Percentiles rank a stretch among this genome's conserved stretches.
These are phyloP conservation scores for Palaemon carinicauda DNA, from an alignment of 1,140 invertebrate species.

Conservation along the genomic window DNA sequence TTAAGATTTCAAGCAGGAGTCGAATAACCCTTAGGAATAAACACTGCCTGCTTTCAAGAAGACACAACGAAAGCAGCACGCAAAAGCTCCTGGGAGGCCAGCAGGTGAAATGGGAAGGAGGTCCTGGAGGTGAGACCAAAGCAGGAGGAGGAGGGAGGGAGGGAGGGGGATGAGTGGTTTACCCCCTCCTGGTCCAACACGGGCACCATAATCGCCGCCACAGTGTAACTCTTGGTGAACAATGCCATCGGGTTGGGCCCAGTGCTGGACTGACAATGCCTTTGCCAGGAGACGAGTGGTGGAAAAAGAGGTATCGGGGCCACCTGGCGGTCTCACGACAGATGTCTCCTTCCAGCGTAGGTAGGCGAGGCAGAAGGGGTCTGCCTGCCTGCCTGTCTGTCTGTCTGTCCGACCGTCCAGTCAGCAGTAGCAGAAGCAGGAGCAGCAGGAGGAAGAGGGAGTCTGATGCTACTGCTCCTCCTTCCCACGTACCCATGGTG, in stretches of 20 bases:
- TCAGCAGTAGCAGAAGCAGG: not conserved
- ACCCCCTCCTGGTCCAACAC: constrained; percentile 14
- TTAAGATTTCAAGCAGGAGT: too few species aligned
- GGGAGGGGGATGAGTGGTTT: constrained; percentile 7
- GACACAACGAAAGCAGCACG: too few species aligned
- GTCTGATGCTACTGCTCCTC: too few species aligned
- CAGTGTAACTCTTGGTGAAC: constrained; percentile 41
- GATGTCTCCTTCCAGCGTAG: constrained; percentile 33
- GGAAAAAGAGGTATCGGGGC: constrained; percentile 45
- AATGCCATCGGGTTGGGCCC: constrained; percentile 17
- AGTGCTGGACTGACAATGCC: constrained; percentile 23
- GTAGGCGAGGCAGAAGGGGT: not conserved
- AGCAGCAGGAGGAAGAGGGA: too few species aligned
- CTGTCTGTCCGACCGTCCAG: not conserved
- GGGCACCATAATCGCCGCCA: constrained; percentile 7
- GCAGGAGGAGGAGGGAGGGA: not conserved
- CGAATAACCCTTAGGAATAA: too few species aligned
- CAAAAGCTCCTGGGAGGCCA: too few species aligned
- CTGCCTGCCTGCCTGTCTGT: not conserved
- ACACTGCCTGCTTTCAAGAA: too few species aligned
- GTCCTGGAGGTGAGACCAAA: not conserved
- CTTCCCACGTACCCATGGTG: too few species aligned
- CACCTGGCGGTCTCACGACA: constrained; percentile 38
- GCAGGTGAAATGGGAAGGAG: not conserved
- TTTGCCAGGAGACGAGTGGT: constrained; percentile 35